Evolutionary conservation across 2,888 invertebrate genomes (phyloP).

Genomic region (Apodemia duryi): DNA sequence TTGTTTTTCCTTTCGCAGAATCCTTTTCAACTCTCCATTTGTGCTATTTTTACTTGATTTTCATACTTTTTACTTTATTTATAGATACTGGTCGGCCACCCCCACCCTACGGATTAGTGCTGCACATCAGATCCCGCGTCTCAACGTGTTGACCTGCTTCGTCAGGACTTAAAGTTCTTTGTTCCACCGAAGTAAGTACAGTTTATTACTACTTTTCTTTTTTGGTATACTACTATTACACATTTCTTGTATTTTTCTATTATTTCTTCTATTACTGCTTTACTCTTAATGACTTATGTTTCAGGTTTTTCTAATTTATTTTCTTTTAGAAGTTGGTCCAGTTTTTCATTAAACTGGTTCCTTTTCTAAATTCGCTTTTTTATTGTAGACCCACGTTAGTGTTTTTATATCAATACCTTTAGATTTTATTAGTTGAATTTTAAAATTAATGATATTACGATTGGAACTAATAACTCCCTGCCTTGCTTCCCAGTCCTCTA

Average conservation of each 20-base stretch:
- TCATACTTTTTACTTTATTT: not conserved
- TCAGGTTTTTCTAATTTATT: not conserved
- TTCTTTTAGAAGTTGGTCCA: not conserved
- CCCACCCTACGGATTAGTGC: not conserved
- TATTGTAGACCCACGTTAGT: not conserved
- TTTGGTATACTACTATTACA: not conserved
- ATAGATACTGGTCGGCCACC: not conserved
- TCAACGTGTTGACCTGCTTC: not conserved
- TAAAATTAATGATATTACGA: conserved; percentile 14
- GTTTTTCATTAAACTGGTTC: not conserved
- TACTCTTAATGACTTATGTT: not conserved
- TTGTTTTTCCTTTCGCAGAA: no score
- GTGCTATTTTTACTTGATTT: no score
- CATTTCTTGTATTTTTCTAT: not conserved
- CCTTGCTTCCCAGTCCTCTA: conserved; percentile 25
- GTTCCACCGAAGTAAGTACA: not conserved
- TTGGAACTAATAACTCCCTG: conserved; percentile 16
- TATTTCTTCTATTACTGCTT: not conserved
- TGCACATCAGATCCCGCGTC: not conserved
- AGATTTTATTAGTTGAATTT: not conserved
- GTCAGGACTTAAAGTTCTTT: not conserved
- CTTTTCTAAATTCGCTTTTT: not conserved
- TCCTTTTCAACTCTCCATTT: no score
- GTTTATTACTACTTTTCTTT: not conserved
- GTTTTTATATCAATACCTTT: not conserved